Conservation (phyloP, 2,888 invertebrate genomes). For the Argynnis bischoffii region DNA sequence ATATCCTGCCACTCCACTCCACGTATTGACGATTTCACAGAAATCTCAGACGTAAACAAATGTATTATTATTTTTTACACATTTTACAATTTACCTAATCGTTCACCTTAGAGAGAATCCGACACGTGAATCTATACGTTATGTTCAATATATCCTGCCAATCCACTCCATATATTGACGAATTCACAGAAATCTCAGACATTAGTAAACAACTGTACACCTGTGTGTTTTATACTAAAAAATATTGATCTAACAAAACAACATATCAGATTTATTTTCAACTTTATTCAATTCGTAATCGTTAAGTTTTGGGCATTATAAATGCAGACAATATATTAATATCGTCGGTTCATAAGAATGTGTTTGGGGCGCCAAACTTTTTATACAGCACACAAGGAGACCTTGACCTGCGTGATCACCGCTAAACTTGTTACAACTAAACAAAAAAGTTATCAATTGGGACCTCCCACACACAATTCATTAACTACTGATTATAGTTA, state of each 20-base stretch:
- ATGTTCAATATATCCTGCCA: constrained; percentile 5
- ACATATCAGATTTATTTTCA: constrained; percentile 1
- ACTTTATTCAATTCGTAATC: constrained; percentile 22
- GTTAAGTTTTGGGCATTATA: constrained; percentile 39
- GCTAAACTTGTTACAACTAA: constrained; percentile 68
- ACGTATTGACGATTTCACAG: constrained; percentile 41
- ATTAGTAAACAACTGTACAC: constrained; percentile 52
- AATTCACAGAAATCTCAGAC: constrained; percentile 50
- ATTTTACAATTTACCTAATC: too few species aligned
- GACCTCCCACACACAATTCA: not conserved
- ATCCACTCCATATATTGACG: constrained; percentile 23
- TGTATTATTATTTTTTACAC: constrained; percentile 23
- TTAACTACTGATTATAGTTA: too few species aligned
- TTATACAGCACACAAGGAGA: constrained; percentile 57
- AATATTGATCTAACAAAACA: not conserved
- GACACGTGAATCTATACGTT: not conserved
- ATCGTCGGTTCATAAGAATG: constrained; percentile 57
- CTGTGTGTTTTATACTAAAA: constrained; percentile 40
- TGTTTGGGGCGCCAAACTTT: constrained; percentile 65
- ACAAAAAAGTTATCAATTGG: constrained; percentile 73
- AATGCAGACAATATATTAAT: constrained; percentile 63
- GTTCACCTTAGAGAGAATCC: too few species aligned
- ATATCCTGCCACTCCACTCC: constrained; percentile 22
- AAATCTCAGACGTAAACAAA: constrained; percentile 50
- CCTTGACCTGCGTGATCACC: constrained; percentile 71